Evolutionary conservation across 2,888 invertebrate genomes (phyloP), one percentile per base, ranked within the genome.

Genomic region (Ceramica pisi): DNA sequence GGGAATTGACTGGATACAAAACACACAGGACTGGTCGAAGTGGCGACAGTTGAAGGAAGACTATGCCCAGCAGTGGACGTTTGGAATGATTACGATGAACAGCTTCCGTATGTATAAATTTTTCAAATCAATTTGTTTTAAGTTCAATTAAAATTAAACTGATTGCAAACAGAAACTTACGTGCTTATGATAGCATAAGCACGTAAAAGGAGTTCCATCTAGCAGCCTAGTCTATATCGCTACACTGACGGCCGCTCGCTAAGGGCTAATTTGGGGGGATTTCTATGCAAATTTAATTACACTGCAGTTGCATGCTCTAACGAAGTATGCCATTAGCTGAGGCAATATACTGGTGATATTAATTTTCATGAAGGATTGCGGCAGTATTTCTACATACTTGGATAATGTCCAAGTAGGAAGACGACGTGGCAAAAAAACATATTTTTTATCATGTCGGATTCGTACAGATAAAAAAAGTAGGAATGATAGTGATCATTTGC

Each of bases 221-320:
- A 70, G 53, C 44, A 69, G 60, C 51, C 56, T 77, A 80, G 78
- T 85, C 83, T 79, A 64, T 78, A 79, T 80, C 21, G 76, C 74
- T 78, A 72, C 78, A 70, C 59, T 68, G 64, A 48, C 68, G 62
- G 71, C 72, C 68, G 68, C 79, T 78, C 79, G 84, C 83, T 82
- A 86, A 78, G 78, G 83, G 87, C 90, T 92, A 91, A 92, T 94
- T 94, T 92, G 92, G 91, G 88, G 87, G 88, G 87, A 93, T 94
- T 93, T 92, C 92, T 93, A 94, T 94, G 94, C 91, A 91, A 93
- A 94, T 94, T 92, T 91, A 88, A 94, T 93, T 91, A 91, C 89
- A 85, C 59, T 64, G 85, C 81, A 86, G 89, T 90, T 86, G 83
- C 85, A 83, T 75, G 83, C 81, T 78, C 93, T 93, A 93, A 93